Base-by-base conservation (phyloP, 2,113 vertebrate genomes). In the Stictonetta naevosa region DNA sequence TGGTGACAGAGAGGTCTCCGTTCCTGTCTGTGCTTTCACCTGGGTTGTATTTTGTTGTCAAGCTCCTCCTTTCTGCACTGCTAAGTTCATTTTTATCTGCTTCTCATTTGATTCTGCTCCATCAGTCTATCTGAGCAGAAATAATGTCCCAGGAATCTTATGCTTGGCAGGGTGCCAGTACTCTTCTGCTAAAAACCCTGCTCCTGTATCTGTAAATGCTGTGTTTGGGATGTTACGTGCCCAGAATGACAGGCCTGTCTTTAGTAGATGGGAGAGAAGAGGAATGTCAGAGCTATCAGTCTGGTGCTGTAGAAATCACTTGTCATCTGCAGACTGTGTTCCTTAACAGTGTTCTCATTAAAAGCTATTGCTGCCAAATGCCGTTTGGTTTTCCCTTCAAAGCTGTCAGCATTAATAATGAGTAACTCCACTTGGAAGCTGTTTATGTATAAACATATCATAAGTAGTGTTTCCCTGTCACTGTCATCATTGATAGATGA, bases 401-500 rank as follows among this genome's bases (percentile, higher is more conserved):
- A 91, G 86, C 91, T 95, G 96, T 95, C 86, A 93, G 77, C 60
- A 10, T 86, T 86, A 60, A 86, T 84, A 59, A 71, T 10, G 63
- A 95, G 73, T 68, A 59, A 63, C 83, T 90, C 59, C 64, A 16
- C 76, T 88, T 86, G 76, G 94, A 74, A 91, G 93, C 72, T 87
- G 81, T 86, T 95, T 75, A 16, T 92, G 31, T 75, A 73, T 89
- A 86, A 95, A 90, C 83, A 75, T 46, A 74, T 38, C 79, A n/a
- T 12, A 63, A 86, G 79, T 6, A 81, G 60, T 2, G 0, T 71
- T 80, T 63, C 42, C 67, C 59, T 66, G 83, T 75, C 67, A 5
- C 83, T 91, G 53, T 72, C 22, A 6, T 34, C 38, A 2, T 7
- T 68, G 90, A 23, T 11, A 19, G 71, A 34, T 46, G 82, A 73